A percentile compares a stretch with the other conserved stretches of the same genome.
phyloP scores from a whole-genome alignment of 2,113 vertebrate species.

The Thymallus thymallus region DNA sequence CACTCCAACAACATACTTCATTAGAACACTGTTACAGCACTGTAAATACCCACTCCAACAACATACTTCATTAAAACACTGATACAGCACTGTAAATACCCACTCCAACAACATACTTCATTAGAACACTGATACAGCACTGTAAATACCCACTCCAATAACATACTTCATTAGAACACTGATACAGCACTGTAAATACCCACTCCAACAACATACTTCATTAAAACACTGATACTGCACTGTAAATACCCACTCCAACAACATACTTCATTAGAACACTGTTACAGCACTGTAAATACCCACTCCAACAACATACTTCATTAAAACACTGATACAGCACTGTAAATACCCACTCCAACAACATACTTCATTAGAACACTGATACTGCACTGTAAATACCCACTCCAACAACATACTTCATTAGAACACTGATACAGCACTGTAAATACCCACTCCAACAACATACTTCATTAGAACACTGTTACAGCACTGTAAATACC shows the following conservation, averaged over 20 bases:
- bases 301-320: background rate
- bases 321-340: conserved; percentile 14
- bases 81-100: too few species aligned
- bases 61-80: background rate
- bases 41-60: conserved; percentile 61
- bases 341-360: background rate
- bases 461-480: conserved; percentile 17
- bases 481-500: conserved; percentile 50
- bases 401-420: too few species aligned
- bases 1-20: too few species aligned
- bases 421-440: background rate
- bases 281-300: too few species aligned
- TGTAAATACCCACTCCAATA: background rate
- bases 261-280: background rate
- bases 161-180: too few species aligned
- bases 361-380: too few species aligned
- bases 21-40: conserved; percentile 16
- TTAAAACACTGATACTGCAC: too few species aligned
- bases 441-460: conserved; percentile 24
- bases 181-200: too few species aligned
- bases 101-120: conserved; percentile 38
- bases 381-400: too few species aligned
- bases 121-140: background rate
- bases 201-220: background rate
- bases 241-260: too few species aligned